phyloP scores from a whole-genome alignment of 2,113 vertebrate genomes.

The Lagopus leucura region DNA sequence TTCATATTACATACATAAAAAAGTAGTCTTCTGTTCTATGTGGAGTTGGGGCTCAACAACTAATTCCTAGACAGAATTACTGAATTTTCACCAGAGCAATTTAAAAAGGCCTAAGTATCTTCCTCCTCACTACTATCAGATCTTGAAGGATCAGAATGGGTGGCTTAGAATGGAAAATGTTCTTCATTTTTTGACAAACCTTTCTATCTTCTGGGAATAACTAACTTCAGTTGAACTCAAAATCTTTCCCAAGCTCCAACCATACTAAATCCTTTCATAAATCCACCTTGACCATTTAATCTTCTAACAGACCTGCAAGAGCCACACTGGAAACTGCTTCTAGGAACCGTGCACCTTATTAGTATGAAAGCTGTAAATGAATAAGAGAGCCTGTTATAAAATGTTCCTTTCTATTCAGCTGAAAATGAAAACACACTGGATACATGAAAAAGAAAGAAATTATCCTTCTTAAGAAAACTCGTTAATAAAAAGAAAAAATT shows the following conservation, averaged over 20 bases:
- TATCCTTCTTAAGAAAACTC: neutral
- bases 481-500: neutral
- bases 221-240: neutral
- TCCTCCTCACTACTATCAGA: neutral
- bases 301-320: conserved; percentile 18
- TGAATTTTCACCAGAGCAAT: neutral
- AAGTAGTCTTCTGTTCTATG: neutral
- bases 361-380: neutral
- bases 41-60: neutral
- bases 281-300: conserved; percentile 5
- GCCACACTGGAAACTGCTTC: neutral
- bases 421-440: conserved; percentile 11
- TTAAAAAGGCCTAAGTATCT: neutral
- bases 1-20: neutral
- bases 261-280: conserved; percentile 25
- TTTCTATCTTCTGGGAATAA: conserved; percentile 14
- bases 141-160: neutral
- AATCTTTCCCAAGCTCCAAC: conserved; percentile 32
- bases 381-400: conserved; percentile 1
- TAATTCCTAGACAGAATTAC: neutral
- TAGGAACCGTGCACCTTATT: conserved; percentile 7
- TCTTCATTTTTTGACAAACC: neutral
- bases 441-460: conserved; percentile 8
- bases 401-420: neutral
- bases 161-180: neutral